phyloP scores from a whole-genome alignment of 2,113 vertebrate species.

The Neogale vison region DNA sequence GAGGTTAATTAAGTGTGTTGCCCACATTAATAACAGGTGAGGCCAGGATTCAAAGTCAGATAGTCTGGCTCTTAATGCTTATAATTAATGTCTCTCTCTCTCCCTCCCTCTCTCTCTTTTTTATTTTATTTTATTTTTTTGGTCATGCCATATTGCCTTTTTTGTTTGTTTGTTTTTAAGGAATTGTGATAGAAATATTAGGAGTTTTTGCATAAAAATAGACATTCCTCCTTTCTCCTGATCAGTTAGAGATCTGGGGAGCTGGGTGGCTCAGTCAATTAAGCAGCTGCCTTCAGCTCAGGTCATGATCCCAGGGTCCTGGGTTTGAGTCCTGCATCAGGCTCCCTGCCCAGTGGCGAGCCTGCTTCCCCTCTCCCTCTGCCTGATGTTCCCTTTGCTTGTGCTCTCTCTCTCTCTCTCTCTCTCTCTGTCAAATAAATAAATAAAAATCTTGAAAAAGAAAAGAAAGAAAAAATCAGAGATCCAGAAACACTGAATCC shows the following conservation, averaged over 20 bases:
- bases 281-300: no score
- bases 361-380: no score
- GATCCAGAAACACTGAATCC: neutral
- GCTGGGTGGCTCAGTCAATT: no score
- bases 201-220: neutral
- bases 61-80: neutral
- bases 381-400: no score
- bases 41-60: neutral
- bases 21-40: neutral
- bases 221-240: neutral
- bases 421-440: no score
- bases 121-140: neutral
- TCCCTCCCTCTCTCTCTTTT: neutral
- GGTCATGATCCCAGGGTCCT: no score
- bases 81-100: neutral
- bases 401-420: no score
- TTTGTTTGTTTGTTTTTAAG: conserved; percentile 10
- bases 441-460: no score
- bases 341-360: no score
- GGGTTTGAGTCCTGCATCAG: no score
- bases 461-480: neutral
- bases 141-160: neutral
- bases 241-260: neutral
- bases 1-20: neutral
- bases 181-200: neutral